A percentile compares a stretch with the other conserved stretches of the same genome.
These are phyloP conservation scores for Centroberyx gerrardi DNA, from an alignment of 2,797 vertebrate species.

Conservation along the genomic window DNA sequence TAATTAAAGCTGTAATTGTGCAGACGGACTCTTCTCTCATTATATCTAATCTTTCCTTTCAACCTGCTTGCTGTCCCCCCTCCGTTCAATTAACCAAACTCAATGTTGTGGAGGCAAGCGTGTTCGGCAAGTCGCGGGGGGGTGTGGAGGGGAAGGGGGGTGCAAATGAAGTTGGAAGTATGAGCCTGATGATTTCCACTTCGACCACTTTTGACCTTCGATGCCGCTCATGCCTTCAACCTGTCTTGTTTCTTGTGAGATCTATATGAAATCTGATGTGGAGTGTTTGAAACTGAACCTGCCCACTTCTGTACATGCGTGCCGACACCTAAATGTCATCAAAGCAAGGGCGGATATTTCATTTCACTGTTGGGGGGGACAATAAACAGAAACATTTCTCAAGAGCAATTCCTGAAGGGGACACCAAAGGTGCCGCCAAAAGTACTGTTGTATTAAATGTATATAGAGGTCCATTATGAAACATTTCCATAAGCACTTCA, in stretches of 20 bases:
- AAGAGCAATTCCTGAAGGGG: too few relatives aligned
- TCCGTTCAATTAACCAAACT: constrained; percentile 68
- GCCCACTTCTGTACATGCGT: not conserved
- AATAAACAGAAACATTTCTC: too few relatives aligned
- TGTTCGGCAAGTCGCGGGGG: constrained; percentile 26
- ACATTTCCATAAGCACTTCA: too few relatives aligned
- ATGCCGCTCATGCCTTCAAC: not conserved
- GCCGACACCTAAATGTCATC: too few relatives aligned
- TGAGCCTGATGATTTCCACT: constrained; percentile 15
- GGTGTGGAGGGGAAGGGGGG: not conserved
- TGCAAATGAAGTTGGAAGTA: constrained; percentile 33
- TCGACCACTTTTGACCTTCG: constrained; percentile 10
- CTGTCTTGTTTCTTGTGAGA: not conserved
- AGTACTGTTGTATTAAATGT: too few relatives aligned
- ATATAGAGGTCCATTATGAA: too few relatives aligned
- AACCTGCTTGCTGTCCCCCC: constrained; percentile 61
- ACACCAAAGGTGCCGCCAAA: too few relatives aligned
- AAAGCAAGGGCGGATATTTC: too few relatives aligned
- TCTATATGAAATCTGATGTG: not conserved
- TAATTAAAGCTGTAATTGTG: constrained; percentile 81
- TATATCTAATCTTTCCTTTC: constrained; percentile 73
- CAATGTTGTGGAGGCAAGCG: constrained; percentile 38
- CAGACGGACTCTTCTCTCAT: constrained; percentile 64
- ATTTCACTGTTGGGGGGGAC: too few relatives aligned
- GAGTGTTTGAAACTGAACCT: not conserved